Percentiles rank a stretch among this genome's conserved stretches.
These are phyloP conservation scores for Microplitis manilae DNA, from an alignment of 2,888 invertebrate genomes.

Conservation along the genomic window DNA sequence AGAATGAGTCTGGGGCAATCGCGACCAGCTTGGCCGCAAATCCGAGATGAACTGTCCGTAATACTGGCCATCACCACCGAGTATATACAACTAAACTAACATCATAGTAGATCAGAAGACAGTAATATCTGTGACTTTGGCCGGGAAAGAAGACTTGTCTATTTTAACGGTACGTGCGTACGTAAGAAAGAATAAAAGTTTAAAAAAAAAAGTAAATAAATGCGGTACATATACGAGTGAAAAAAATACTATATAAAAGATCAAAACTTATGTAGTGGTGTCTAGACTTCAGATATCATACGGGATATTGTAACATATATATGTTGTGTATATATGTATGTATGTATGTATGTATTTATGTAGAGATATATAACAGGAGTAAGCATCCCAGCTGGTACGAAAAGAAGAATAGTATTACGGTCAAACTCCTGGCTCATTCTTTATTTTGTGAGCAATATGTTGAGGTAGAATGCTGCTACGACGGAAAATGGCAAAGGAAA, in stretches of 20 bases:
- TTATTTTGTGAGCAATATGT: slow-evolving; percentile 49
- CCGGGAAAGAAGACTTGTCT: slow-evolving; percentile 65
- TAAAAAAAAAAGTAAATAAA: slow-evolving; percentile 49
- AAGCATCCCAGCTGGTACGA: slow-evolving; percentile 7
- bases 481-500: slow-evolving; percentile 45
- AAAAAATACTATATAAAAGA: slow-evolving; percentile 4
- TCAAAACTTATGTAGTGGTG: neutral
- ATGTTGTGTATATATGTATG: neutral
- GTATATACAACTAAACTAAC: slow-evolving; percentile 10
- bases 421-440: slow-evolving; percentile 53
- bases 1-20: slow-evolving; percentile 31
- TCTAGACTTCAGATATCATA: neutral
- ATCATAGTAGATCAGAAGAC: slow-evolving; percentile 52
- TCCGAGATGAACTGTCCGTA: slow-evolving; percentile 60
- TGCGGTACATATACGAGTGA: neutral
- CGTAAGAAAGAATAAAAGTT: slow-evolving; percentile 36
- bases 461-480: slow-evolving; percentile 20
- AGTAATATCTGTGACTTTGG: slow-evolving; percentile 65
- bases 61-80: slow-evolving; percentile 26
- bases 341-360: neutral
- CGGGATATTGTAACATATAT: neutral
- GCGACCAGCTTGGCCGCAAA: slow-evolving; percentile 58
- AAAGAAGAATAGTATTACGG: slow-evolving; percentile 28
- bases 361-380: neutral
- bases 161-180: slow-evolving; percentile 62